Conservation (phyloP, 2,888 invertebrate species). For the Philhelius pedissequus region DNA sequence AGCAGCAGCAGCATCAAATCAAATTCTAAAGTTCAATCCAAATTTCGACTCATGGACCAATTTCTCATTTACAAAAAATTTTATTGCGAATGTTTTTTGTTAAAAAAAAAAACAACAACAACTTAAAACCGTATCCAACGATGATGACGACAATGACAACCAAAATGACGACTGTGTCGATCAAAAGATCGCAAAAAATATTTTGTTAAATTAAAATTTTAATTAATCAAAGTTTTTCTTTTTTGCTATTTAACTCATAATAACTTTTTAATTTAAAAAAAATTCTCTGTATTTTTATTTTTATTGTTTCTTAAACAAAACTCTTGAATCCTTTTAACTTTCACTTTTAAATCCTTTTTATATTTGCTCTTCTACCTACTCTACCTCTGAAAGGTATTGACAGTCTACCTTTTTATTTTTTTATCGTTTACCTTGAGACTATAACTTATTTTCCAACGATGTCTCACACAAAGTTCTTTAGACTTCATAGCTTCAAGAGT, state of each 20-base stretch:
- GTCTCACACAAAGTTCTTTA: not conserved
- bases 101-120: conserved; percentile 67
- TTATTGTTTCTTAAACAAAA: not conserved
- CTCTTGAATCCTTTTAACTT: not conserved
- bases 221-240: not conserved
- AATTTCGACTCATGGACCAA: conserved; percentile 78
- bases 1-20: conserved; percentile 63
- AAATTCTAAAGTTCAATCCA: conserved; percentile 75
- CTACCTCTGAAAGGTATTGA: not conserved
- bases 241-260: not conserved
- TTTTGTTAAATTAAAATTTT: conserved; percentile 25
- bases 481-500: not conserved
- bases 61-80: conserved; percentile 78
- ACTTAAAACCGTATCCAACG: conserved; percentile 16
- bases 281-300: too few species aligned
- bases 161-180: conserved; percentile 54
- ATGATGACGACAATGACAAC: conserved; percentile 59
- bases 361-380: not conserved
- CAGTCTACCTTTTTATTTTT: not conserved
- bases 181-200: conserved; percentile 15
- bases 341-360: not conserved
- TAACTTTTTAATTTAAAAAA: not conserved
- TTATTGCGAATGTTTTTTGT: conserved; percentile 78
- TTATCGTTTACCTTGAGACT: not conserved
- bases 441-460: not conserved